These are phyloP conservation scores for Drosophila percnosoma DNA, from an alignment of 2,888 invertebrate genomes.

Conservation along the genomic window DNA sequence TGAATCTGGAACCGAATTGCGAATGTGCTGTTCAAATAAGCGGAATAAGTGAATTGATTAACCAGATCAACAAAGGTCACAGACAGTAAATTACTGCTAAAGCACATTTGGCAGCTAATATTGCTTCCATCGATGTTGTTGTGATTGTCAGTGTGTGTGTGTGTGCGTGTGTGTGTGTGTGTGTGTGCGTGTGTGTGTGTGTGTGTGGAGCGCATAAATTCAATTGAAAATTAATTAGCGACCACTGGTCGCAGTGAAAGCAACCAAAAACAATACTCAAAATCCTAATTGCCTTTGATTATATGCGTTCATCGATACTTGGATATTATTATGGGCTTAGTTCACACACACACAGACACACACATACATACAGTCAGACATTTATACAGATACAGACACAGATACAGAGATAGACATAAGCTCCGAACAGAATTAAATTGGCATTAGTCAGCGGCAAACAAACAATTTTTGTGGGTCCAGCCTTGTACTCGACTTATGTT, in stretches of 20 bases:
- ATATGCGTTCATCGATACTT: slow-evolving; percentile 63
- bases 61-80: background rate
- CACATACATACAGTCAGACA: slow-evolving; percentile 5
- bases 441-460: slow-evolving; percentile 55
- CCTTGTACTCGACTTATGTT: slow-evolving; percentile 41
- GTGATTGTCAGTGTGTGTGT: background rate
- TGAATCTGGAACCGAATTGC: background rate
- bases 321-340: slow-evolving; percentile 47
- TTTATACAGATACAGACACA: background rate
- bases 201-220: slow-evolving; percentile 42
- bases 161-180: background rate
- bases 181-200: slow-evolving; percentile 3
- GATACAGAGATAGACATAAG: slow-evolving; percentile 23
- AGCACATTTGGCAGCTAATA: background rate
- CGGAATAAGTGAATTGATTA: background rate
- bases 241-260: slow-evolving; percentile 11
- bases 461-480: slow-evolving; percentile 44
- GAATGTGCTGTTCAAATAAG: background rate
- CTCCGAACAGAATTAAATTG: slow-evolving; percentile 66
- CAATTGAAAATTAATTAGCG: slow-evolving; percentile 70
- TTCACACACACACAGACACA: slow-evolving; percentile 16
- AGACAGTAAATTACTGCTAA: background rate
- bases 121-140: background rate
- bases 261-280: slow-evolving; percentile 40
- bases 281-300: slow-evolving; percentile 73